Base-by-base conservation (phyloP, 2,113 vertebrate genomes). In the Oreotrochilus melanogaster region DNA sequence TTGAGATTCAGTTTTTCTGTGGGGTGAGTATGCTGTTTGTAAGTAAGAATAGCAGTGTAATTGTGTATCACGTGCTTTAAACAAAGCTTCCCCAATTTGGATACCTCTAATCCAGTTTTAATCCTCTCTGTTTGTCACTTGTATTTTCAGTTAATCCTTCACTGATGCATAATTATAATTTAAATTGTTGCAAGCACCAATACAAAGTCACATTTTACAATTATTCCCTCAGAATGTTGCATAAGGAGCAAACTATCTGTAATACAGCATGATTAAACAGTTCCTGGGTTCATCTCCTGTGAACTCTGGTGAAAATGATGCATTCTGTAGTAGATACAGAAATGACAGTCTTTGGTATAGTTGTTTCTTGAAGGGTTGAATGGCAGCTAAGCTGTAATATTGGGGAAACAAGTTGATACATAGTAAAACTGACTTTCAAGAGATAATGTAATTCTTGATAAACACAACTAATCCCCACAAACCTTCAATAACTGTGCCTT, bases 121-220 rank as follows among this genome's bases (percentile, higher is more conserved):
- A 89, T 95, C 82, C 48, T 86, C 78, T 94, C 62, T 92, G 39
- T 61, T n/a, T 58, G 78, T 93, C 62, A 61, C 88, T 92, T 94
- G 66, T 43, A 80, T 39, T 78, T 95, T 90, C 67, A 83, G 74
- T 64, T 96, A 86, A 96, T 94, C 85, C 78, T 89, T 92, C 73
- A 72, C 37, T 62, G 71, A 60, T 0, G 6, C 47, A 9, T 89
- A 78, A 73, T 82, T 91, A 61, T 80, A 86, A 71, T 31, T 89
- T 87, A 64, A 92, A 79, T 80, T 93, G 71, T 91, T 96, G 76
- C 51, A 67, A 64, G 64, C 45, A 13, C 86, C 56, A 90, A 16
- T 51, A 73, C 60, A 80, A 51, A 88, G 39, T 74, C n/a, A n/a
- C 39, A 39, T 70, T 94, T 96, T 83, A 66, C 79, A 82, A 79